Evolutionary conservation across 1,140 invertebrate species (phyloP).

Genomic region (Cydia strobilella): DNA sequence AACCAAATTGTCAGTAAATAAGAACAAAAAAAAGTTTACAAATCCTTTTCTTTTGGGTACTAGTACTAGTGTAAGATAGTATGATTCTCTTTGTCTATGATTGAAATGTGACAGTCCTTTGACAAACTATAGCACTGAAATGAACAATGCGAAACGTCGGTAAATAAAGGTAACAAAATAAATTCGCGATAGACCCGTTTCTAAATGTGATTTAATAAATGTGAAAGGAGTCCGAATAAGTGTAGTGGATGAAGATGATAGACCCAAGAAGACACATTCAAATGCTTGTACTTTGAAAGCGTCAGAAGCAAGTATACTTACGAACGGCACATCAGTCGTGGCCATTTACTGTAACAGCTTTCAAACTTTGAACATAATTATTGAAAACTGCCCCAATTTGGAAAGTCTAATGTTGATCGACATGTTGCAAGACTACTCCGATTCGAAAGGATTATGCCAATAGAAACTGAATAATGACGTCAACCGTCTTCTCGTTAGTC

Average conservation of each 20-base stretch:
- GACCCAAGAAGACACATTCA: not conserved
- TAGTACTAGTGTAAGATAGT: no score
- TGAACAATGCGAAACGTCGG: no score
- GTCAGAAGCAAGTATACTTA: not conserved
- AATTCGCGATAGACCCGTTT: no score
- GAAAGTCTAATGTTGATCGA: not conserved
- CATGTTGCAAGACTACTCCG: not conserved
- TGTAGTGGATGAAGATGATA: not conserved
- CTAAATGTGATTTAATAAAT: no score
- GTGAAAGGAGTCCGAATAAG: not conserved
- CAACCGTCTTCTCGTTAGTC: no score
- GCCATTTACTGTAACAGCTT: not conserved
- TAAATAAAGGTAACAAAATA: no score
- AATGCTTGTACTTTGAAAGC: not conserved
- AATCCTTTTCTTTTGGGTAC: no score
- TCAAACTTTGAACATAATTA: not conserved
- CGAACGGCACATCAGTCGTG: not conserved
- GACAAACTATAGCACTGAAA: no score
- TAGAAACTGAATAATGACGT: not conserved
- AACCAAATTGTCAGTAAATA: no score
- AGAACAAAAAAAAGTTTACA: no score
- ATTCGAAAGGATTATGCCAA: not conserved
- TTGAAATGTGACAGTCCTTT: no score
- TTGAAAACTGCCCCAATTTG: not conserved
- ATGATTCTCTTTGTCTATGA: no score